Percentiles rank a stretch among this genome's conserved stretches.
These are phyloP conservation scores for Seira sanloemensis DNA, from an alignment of 2,888 invertebrate genomes.

Conservation along the genomic window DNA sequence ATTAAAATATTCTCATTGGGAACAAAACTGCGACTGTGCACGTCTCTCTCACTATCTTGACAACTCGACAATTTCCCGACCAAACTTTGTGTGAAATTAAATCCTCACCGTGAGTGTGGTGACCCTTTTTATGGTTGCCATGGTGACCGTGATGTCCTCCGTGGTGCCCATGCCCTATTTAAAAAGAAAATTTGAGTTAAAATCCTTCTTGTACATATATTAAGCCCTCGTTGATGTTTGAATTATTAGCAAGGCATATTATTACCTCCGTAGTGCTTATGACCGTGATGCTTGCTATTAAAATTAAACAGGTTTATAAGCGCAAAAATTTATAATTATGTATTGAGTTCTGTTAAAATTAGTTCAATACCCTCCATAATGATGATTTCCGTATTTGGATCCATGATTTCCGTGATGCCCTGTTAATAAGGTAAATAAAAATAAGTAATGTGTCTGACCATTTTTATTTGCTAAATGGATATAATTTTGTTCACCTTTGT, in stretches of 20 bases:
- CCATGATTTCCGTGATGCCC: slow-evolving; percentile 58
- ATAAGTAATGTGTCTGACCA: too few relatives aligned
- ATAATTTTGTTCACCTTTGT: too few relatives aligned
- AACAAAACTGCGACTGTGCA: too few relatives aligned
- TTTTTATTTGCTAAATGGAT: too few relatives aligned
- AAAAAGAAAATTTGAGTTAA: background rate
- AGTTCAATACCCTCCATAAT: slow-evolving; percentile 45
- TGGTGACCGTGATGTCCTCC: slow-evolving; percentile 43
- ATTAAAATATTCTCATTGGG: too few relatives aligned
- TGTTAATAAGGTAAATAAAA: background rate
- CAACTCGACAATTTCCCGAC: too few relatives aligned
- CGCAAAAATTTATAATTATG: too few relatives aligned
- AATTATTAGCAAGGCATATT: background rate
- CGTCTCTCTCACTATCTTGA: too few relatives aligned
- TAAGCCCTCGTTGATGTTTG: too few relatives aligned
- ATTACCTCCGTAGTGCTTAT: slow-evolving; percentile 51
- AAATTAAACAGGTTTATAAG: too few relatives aligned
- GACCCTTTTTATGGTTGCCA: slow-evolving; percentile 60
- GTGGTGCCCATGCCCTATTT: slow-evolving; percentile 44
- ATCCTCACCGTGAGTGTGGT: slow-evolving; percentile 42
- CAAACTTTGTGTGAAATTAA: background rate
- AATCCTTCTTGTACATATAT: too few relatives aligned
- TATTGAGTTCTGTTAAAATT: too few relatives aligned
- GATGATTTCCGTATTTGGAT: slow-evolving; percentile 47
- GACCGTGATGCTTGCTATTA: slow-evolving; percentile 52